A percentile compares a stretch with the other conserved stretches of the same genome.
Conservation (phyloP, 2,888 invertebrate species). For the Diadromus collaris region DNA sequence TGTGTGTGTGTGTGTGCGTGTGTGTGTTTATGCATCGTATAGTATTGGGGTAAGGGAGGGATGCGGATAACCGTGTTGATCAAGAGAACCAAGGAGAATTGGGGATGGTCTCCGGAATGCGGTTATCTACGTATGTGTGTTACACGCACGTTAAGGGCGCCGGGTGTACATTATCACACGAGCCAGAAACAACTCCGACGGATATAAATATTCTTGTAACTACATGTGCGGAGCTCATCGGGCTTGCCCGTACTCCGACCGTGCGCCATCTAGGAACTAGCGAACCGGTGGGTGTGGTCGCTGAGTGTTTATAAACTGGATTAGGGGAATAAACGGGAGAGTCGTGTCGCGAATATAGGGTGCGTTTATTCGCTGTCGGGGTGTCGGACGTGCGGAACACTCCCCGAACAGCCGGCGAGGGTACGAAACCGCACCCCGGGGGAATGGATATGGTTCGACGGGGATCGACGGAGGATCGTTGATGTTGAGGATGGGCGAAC, state of each 20-base stretch:
- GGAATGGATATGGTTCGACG: neutral
- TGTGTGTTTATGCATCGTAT: neutral
- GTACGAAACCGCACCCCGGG: slow-evolving; percentile 12
- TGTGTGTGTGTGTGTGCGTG: neutral
- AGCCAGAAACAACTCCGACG: slow-evolving; percentile 65
- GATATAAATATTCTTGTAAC: slow-evolving; percentile 70
- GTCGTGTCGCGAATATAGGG: slow-evolving; percentile 17
- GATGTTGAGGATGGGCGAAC: slow-evolving; percentile 13
- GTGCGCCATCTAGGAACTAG: slow-evolving; percentile 22
- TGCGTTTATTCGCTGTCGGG: slow-evolving; percentile 45
- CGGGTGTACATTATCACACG: slow-evolving; percentile 77
- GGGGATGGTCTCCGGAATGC: slow-evolving; percentile 73
- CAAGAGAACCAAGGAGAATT: slow-evolving; percentile 38
- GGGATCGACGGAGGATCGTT: neutral
- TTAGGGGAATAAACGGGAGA: slow-evolving; percentile 71
- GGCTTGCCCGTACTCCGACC: slow-evolving; percentile 3
- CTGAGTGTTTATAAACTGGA: slow-evolving; percentile 75
- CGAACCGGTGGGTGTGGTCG: slow-evolving; percentile 73
- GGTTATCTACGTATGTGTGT: slow-evolving; percentile 73
- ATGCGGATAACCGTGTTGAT: slow-evolving; percentile 22
- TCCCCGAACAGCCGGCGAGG: slow-evolving; percentile 38
- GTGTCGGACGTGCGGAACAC: slow-evolving; percentile 28
- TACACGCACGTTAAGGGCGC: slow-evolving; percentile 60
- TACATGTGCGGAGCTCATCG: slow-evolving; percentile 56
- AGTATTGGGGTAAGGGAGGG: slow-evolving; percentile 40